A percentile compares a stretch with the other conserved stretches of the same genome.
These are phyloP conservation scores for Vultur gryphus DNA, from an alignment of 2,797 vertebrate species.

Conservation along the genomic window DNA sequence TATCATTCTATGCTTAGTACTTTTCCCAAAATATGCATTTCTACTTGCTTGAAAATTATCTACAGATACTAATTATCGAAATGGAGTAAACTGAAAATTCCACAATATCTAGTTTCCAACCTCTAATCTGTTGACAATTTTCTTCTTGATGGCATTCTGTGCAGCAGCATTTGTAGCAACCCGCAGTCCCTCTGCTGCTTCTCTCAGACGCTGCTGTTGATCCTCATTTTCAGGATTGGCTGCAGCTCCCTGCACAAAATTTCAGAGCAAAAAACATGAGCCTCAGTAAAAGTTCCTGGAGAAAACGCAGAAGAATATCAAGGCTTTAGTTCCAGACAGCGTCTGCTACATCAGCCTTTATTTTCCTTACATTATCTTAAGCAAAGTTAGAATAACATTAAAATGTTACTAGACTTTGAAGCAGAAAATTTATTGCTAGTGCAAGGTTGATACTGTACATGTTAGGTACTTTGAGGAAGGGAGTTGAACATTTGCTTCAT, in stretches of 20 bases:
- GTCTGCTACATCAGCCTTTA: neutral
- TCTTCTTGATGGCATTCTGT: conserved; percentile 99
- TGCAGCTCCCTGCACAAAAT: conserved; percentile 86
- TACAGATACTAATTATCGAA: neutral
- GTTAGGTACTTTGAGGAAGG: neutral
- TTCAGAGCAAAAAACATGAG: neutral
- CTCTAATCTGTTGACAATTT: conserved; percentile 95
- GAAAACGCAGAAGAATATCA: neutral
- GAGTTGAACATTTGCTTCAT: neutral
- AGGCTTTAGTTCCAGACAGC: neutral
- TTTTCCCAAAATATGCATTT: neutral
- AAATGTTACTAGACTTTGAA: neutral
- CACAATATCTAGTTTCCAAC: conserved; percentile 67
- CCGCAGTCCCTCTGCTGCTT: conserved; percentile 93
- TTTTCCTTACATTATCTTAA: neutral
- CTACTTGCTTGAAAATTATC: neutral
- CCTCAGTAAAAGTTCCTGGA: neutral
- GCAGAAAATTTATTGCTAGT: neutral
- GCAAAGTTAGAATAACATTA: neutral
- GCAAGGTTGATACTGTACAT: neutral
- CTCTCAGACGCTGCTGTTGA: conserved; percentile 93
- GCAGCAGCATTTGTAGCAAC: conserved; percentile 97
- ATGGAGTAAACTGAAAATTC: neutral
- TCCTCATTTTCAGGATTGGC: conserved; percentile 98
- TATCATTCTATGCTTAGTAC: neutral